phyloP scores from a whole-genome alignment of 2,888 invertebrate species.

The Dasysyrphus albostriatus region DNA sequence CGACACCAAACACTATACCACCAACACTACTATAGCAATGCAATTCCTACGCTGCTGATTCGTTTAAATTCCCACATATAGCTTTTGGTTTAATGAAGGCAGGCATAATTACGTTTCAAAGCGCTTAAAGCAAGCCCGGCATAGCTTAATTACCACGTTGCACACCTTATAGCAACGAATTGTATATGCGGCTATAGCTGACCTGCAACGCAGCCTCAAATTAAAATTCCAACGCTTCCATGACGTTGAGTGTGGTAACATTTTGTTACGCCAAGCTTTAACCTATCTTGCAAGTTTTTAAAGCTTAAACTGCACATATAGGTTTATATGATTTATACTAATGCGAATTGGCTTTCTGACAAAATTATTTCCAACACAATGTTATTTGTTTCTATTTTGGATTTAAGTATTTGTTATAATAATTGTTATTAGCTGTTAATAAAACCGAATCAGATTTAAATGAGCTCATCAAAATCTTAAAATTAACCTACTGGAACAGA shows the following conservation, averaged over 20 bases:
- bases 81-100: conserved; percentile 29
- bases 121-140: conserved; percentile 33
- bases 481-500: too few relatives aligned
- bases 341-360: conserved; percentile 23
- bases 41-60: conserved; percentile 12
- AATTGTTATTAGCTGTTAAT: too few relatives aligned
- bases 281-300: conserved; percentile 3
- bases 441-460: too few relatives aligned
- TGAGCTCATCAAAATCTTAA: too few relatives aligned
- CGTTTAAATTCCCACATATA: conserved; percentile 61
- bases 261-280: conserved; percentile 35
- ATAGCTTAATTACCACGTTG: conserved; percentile 67
- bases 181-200: conserved; percentile 21
- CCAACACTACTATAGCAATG: background rate
- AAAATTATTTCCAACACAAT: background rate
- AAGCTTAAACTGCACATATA: conserved; percentile 25
- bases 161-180: conserved; percentile 46
- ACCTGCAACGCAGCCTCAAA: conserved; percentile 72
- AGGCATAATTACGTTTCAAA: conserved; percentile 56
- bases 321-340: conserved; percentile 8
- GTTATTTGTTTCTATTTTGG: background rate
- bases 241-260: conserved; percentile 52
- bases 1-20: conserved; percentile 39
- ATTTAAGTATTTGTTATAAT: background rate
- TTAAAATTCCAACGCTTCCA: conserved; percentile 69